These are phyloP conservation scores for Etheostoma spectabile DNA, from an alignment of 2,113 vertebrate species.

Conservation along the genomic window DNA sequence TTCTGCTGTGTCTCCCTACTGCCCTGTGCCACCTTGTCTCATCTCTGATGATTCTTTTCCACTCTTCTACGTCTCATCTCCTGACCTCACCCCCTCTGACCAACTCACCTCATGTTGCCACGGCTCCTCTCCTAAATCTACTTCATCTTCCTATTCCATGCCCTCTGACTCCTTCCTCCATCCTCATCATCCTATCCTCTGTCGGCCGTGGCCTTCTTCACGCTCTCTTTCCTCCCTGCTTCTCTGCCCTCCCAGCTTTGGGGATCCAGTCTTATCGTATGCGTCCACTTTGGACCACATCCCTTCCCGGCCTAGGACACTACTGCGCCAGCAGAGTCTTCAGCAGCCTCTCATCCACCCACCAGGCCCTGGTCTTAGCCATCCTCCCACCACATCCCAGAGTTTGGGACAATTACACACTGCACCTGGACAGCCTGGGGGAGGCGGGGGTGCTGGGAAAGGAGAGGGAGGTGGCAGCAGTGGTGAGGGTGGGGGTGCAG, in stretches of 20 bases:
- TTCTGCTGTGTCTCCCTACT: slow-evolving; percentile 45
- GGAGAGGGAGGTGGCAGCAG: slow-evolving; percentile 78
- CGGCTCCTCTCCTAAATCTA: slow-evolving; percentile 41
- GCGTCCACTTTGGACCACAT: slow-evolving; percentile 95
- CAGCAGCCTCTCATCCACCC: slow-evolving; percentile 96
- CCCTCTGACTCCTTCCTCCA: slow-evolving; percentile 82
- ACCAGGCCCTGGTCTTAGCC: slow-evolving; percentile 85
- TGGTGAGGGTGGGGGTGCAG: slow-evolving; percentile 75
- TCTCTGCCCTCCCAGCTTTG: slow-evolving; percentile 90
- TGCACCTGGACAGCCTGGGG: slow-evolving; percentile 83
- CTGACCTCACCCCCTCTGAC: slow-evolving; percentile 63
- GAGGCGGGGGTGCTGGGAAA: slow-evolving; percentile 84
- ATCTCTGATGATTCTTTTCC: slow-evolving; percentile 74
- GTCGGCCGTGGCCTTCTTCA: slow-evolving; percentile 75
- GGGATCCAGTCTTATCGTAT: slow-evolving; percentile 92
- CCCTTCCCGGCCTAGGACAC: slow-evolving; percentile 92
- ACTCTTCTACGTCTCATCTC: slow-evolving; percentile 81
- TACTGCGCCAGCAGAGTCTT: slow-evolving; percentile 95
- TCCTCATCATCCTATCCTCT: slow-evolving; percentile 80
- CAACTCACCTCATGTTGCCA: slow-evolving; percentile 44
- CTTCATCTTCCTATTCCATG: slow-evolving; percentile 72
- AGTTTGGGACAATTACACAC: slow-evolving; percentile 95
- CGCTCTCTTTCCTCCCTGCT: slow-evolving; percentile 82
- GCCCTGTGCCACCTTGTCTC: slow-evolving; percentile 83
- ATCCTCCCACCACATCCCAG: slow-evolving; percentile 95